Evolutionary conservation across 2,113 vertebrate genomes (phyloP).

Genomic region (Oreochromis spilurus): DNA sequence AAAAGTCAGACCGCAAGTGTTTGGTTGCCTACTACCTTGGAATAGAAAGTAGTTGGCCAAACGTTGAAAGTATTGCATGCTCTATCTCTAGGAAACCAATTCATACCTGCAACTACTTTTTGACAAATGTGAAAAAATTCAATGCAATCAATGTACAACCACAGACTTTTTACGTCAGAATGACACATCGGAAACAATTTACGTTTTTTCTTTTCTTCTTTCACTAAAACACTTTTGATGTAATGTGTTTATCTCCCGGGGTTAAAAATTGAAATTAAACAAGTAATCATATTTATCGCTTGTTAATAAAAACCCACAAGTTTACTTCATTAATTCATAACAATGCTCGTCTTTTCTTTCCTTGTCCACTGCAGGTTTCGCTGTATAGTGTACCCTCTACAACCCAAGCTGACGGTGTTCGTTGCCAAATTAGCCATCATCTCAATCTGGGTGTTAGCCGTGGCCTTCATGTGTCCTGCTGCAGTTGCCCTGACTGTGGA

Average conservation of each 20-base stretch:
- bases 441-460: slow-evolving; percentile 73
- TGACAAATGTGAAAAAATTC: neutral
- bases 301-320: neutral
- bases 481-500: slow-evolving; percentile 71
- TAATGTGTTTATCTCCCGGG: neutral
- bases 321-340: neutral
- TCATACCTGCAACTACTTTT: neutral
- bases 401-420: slow-evolving; percentile 67
- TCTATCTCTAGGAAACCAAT: neutral
- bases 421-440: slow-evolving; percentile 71
- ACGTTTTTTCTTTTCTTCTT: neutral
- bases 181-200: neutral
- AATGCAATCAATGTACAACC: accelerated
- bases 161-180: neutral
- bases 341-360: neutral
- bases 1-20: neutral
- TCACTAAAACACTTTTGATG: neutral
- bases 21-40: neutral
- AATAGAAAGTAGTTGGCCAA: neutral
- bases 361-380: slow-evolving; percentile 64
- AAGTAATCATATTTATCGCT: neutral
- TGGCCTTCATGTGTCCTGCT: slow-evolving; percentile 76
- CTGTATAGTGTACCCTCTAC: slow-evolving; percentile 76
- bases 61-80: neutral
- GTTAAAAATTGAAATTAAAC: neutral